Evolutionary conservation across 2,888 invertebrate species (phyloP), one percentile per base, ranked within the genome.

Genomic region (Athalia circularis): DNA sequence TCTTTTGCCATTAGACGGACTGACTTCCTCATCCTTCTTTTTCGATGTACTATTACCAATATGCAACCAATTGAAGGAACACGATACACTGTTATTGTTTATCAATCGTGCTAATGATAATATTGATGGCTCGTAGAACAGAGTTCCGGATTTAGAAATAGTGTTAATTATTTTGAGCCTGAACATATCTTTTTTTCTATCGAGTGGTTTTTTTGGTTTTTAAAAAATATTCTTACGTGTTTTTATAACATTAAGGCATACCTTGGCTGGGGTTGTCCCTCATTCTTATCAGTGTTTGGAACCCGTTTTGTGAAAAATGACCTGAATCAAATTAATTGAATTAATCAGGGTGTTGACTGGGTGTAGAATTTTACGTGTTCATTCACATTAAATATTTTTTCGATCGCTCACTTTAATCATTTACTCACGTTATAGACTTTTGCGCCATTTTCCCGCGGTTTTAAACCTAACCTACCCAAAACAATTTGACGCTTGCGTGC

Each of bases 231-330:
- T 29, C 29, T 29, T 29, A 29, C 2, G 29, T 29, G 29, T 29
- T 29, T n/a, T 72, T 50, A n/a, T 48, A 54, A 54, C 59, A 65
- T 67, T 76, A 65, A 67, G 84, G 85, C 84, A 74, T 87, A 88
- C 87, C 88, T 88, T 77, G 80, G 75, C 68, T 82, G 80, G 54
- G 80, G 77, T 43, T 80, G 70, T 61, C 80, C 77, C 61, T 80
- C 80, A 52, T 80, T 82, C n/a, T 65, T 65, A 9, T 82, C 83
- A 70, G 82, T 83, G 57, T 84, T 84, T 15, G 84, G 79, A 11
- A 87, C 83, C 29, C 87, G 81, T 85, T 86, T 89, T 65, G 86
- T 85, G 82, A 92, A 92, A 82, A 91, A 92, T 52, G 91, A 91
- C 76, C 91, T 92, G 80, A 83, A 50, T 78, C 64, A 77, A 79